Base-by-base conservation (phyloP, 2,113 vertebrate species). In the Campylomormyrus tamandua region DNA sequence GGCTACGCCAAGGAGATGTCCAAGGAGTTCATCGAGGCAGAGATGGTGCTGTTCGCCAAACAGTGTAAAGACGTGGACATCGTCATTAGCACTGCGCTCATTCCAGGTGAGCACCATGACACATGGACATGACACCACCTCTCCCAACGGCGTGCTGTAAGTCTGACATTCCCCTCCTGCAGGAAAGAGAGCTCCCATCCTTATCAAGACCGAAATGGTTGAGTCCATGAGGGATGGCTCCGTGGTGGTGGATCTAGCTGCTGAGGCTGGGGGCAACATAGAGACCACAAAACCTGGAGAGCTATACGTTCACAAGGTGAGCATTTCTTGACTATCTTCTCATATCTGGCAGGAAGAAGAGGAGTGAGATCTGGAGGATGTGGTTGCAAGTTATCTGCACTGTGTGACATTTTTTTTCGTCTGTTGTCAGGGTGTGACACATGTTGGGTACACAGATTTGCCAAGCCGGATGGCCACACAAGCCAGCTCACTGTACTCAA, bases 401-500 rank as follows among this genome's bases (percentile, higher is more conserved):
- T 80, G 17, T 62, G 35, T 89, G 90, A 70, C 19, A 2, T 53
- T 17, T 50, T 13, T 86, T 4, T 58, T 93, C 0, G 3, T 39
- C 17, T 91, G 91, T 91, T 91, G 85, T 88, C 48, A 97, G 97
- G 96, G 97, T 87, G 97, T 97, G 94, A 97, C 97, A 19, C 96
- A 96, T 91, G 90, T 96, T 83, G 96, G 96, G 91, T 97, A 95
- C 93, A 94, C 94, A 2, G 93, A 97, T 92, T 95, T 98, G 94
- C 97, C 97, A 93, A 98, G 96, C 89, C 95, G 95, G 93, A 95
- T 97, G 97, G 94, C 97, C 90, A 95, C 96, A 89, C 96, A 96
- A 93, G 96, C 97, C 93, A 97, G 96, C 96, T 96, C 96, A 88
- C 94, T 97, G 90, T 97, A 97, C 92, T 98, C 97, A 46, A 97